phyloP scores from a whole-genome alignment of 1,140 invertebrate species.

The Atta colombica region DNA sequence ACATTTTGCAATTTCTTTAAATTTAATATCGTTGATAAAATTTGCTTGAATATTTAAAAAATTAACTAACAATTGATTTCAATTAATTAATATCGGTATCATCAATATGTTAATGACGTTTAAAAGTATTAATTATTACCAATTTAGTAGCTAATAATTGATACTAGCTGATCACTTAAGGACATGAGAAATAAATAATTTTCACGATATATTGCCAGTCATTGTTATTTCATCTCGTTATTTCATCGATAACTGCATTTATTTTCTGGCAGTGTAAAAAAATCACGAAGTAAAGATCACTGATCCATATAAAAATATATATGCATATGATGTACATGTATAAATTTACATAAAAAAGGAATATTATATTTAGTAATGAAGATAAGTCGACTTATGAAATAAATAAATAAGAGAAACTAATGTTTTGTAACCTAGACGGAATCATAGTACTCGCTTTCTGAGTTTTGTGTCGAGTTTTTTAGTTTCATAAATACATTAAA shows the following conservation, averaged over 20 bases:
- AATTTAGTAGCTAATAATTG: conserved; percentile 26
- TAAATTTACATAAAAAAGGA: conserved; percentile 81
- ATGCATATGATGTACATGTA: conserved; percentile 79
- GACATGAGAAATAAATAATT: conserved; percentile 34
- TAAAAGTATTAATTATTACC: conserved; percentile 12
- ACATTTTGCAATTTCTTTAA: conserved; percentile 16
- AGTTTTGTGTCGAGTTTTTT: neutral
- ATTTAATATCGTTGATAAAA: conserved; percentile 12
- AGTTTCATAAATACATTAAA: conserved; percentile 40
- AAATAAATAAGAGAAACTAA: conserved; percentile 77
- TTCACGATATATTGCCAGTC: conserved; percentile 33
- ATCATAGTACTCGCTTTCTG: conserved; percentile 17
- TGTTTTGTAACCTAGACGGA: conserved; percentile 43
- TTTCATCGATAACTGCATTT: conserved; percentile 6
- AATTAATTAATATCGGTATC: conserved; percentile 11
- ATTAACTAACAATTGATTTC: conserved; percentile 59
- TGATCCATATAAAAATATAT: conserved; percentile 69
- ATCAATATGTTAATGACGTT: neutral
- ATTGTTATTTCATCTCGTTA: neutral
- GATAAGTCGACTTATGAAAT: conserved; percentile 78
- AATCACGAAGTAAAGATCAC: conserved; percentile 37
- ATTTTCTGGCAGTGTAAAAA: conserved; percentile 27
- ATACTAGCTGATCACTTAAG: conserved; percentile 19
- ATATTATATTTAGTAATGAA: conserved; percentile 72
- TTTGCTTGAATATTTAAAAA: conserved; percentile 7